Evolutionary conservation across 2,113 vertebrate genomes (phyloP), one percentile per base, ranked within the genome.

Genomic region (Ailurus styani): DNA sequence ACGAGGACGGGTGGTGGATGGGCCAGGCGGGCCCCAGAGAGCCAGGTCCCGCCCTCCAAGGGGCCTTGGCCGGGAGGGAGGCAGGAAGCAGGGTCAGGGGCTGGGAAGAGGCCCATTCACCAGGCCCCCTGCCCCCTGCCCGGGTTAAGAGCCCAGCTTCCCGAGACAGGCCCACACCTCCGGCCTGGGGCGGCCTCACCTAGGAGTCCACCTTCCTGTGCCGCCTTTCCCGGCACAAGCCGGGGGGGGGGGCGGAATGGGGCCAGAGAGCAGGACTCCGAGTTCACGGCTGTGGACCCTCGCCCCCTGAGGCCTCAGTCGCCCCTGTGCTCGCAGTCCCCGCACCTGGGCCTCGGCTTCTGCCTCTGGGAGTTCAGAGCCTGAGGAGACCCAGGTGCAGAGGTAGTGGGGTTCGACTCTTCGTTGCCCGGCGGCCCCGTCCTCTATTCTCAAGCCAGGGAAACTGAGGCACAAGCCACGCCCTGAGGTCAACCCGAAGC

Each of bases 71-170:
- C 23, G 13, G 8, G 10, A 14, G 72, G 84, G 31, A 5, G 8
- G 75, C 84, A 93, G 97, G 97, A 97, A 95, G 83, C 29, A 0
- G 29, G 84, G 91, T 90, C 95, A 93, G 90, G 81, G 91, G 90
- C 91, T 62, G 86, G 96, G 95, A 97, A 93, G 78, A 57, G 25
- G 75, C 91, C 62, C 60, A 75, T 81, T 94, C 88, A 54, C 47
- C 64, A 50, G 73, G 54, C 55, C 66, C 1, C 15, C 37, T 54
- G 97, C 55, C 97, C 96, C 91, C 91, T 20, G 7, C 90, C 72
- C 25, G 20, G 97, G 97, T 98, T 97, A 98, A 98, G 97, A 10
- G 94, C 93, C 98, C 96, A 97, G 96, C 97, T 98, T 98, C 96
- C 98, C 83, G 92, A 87, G 96, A 64, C 95, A 66, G 84, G 64